Evolutionary conservation across 2,888 invertebrate species (phyloP), one percentile per base, ranked within the genome.

Genomic region (Chymomyza caudatula): DNA sequence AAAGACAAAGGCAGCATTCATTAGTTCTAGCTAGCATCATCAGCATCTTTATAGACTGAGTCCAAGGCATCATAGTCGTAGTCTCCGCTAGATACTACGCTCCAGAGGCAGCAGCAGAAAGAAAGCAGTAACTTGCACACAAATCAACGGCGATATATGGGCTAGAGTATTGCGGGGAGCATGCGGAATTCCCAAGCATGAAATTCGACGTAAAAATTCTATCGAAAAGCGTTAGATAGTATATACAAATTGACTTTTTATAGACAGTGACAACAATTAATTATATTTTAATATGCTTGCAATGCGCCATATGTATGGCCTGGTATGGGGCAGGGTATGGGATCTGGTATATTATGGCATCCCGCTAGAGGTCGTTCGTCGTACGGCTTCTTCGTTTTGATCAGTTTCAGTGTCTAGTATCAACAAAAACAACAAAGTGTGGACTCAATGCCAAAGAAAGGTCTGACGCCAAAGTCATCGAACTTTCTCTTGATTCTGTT

Each of bases 221-320:
- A n/a, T 52, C 15, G 1, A n/a, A 22, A 52, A 52, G 52, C 52
- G 19, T 4, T n/a, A 52, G 23, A 52, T 23, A 22, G 19, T 23
- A 23, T 52, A 52, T 22, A 52, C 23, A 52, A 82, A 84, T 81
- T 66, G 77, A 81, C 76, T 82, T 82, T 79, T 84, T 71, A 81
- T 77, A 76, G 77, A 79, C 79, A 79, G 79, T 81, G 81, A 85
- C 82, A 85, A 85, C 85, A 83, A 82, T 82, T 82, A 82, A 82
- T 82, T 82, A 84, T 80, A 73, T 75, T 80, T 82, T 82, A 78
- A 85, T 81, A 82, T 82, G 77, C 79, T 69, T 71, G 74, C 76
- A 76, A 65, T 63, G 29, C 6, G 20, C 54, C 13, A 44, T 25
- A 4, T n/a, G 22, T 59, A 6, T 47, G 42, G 15, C 53, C 2